phyloP scores from a whole-genome alignment of 2,888 invertebrate genomes.

The Creontiades dilutus region DNA sequence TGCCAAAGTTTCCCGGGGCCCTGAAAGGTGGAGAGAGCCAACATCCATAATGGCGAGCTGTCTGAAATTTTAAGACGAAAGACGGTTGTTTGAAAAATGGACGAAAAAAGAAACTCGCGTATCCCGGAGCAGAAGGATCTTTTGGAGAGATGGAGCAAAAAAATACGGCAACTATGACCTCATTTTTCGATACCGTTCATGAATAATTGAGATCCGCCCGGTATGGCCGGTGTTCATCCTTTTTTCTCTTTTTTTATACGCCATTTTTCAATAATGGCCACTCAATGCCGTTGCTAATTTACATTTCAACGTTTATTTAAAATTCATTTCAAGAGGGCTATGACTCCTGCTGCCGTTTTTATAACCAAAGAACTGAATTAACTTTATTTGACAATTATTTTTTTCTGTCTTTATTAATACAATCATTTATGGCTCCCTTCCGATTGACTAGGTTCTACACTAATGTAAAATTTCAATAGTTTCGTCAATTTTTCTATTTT shows the following conservation, averaged over 20 bases:
- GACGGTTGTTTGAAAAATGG: conserved; percentile 9
- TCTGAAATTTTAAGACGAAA: neutral
- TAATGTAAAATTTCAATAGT: no score
- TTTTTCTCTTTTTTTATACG: neutral
- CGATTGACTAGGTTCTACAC: no score
- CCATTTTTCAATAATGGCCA: conserved; percentile 36
- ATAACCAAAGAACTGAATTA: no score
- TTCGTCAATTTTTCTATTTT: no score
- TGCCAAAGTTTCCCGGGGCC: neutral
- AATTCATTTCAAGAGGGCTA: conserved; percentile 24
- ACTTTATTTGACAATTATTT: no score
- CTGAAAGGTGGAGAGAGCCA: neutral
- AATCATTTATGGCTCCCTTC: no score
- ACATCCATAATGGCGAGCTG: conserved; percentile 1
- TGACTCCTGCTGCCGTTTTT: no score
- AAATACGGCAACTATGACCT: conserved; percentile 34
- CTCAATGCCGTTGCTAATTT: conserved; percentile 18
- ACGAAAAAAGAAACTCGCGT: neutral
- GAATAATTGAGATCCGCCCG: conserved; percentile 5
- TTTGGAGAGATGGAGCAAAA: neutral
- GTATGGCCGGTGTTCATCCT: neutral
- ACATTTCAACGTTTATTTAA: conserved; percentile 36
- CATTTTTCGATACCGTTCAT: conserved; percentile 9
- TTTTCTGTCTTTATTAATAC: no score
- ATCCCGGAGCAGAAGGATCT: conserved; percentile 9